Base-by-base conservation (phyloP, 2,113 vertebrate genomes). In the Anoura caudifer region DNA sequence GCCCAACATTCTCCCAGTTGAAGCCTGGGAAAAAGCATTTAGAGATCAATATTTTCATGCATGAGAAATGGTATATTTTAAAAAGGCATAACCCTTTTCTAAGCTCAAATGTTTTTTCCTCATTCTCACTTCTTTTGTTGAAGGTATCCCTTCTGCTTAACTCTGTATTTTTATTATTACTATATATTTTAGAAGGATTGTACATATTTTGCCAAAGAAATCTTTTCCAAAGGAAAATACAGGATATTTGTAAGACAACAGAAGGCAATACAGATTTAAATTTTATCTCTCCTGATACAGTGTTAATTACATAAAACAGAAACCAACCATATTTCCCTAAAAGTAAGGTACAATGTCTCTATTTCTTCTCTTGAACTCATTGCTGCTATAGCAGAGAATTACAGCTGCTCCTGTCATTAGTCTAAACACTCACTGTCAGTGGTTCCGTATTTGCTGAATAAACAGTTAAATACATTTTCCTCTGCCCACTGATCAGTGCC, bases 31-130 rank as follows among this genome's bases (percentile, higher is more conserved):
- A 96, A 75, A 87, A 36, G 33, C 77, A 63, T 81, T 85, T 89
- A 79, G 56, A 85, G n/a, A 83, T 91, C 26, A 67, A 36, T 54
- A 87, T 90, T 95, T 88, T 96, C 93, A 67, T 77, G n/a, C 82
- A 45, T 73, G 80, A 73, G 50, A 96, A 77, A 50, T 75, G 50
- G 38, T 69, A 47, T 56, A 38, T 67, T 85, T 91, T 94, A 43
- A 91, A 90, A 43, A 56, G 10, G 20, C 31, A 91, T 43, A 88
- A 52, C 59, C 54, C 52, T 95, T 76, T 72, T 41, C 24, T 47
- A 81, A 56, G 22, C 31, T 88, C 36, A n/a, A 5, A 43, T 72
- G 38, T 82, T 36, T 45, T 70, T 38, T 38, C 36, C 41, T 4
- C 9, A 72, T 52, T 95, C 12, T 92, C 63, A 83, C 61, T 79